Evolutionary conservation across 2,888 invertebrate genomes (phyloP).

Genomic region (Limnephilus marmoratus): DNA sequence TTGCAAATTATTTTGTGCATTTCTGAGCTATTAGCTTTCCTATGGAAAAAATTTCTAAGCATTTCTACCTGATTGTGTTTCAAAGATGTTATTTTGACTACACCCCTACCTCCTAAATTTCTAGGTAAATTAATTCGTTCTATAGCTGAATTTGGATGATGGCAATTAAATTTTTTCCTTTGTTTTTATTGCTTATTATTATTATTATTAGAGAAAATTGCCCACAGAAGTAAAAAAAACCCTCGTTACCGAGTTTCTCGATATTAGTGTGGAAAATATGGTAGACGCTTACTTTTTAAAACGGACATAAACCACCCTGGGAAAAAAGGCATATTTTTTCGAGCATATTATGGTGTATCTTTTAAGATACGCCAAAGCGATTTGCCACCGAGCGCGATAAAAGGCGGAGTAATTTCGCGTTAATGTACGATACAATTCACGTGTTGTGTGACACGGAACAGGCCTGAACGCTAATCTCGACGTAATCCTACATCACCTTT

Average conservation of each 20-base stretch:
- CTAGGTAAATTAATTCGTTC: no score
- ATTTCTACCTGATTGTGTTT: no score
- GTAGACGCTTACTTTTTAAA: background rate
- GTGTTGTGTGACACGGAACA: constrained; percentile 36
- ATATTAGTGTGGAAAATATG: background rate
- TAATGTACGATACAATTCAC: constrained; percentile 42
- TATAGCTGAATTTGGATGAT: no score
- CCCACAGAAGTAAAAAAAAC: background rate
- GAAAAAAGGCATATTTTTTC: background rate
- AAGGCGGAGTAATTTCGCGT: constrained; percentile 34
- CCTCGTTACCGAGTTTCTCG: background rate
- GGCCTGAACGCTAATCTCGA: constrained; percentile 37
- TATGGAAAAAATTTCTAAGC: no score
- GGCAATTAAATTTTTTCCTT: no score
- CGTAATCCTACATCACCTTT: constrained; percentile 28
- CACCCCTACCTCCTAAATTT: no score
- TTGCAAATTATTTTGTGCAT: no score
- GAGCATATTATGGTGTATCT: background rate
- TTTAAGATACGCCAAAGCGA: constrained; percentile 1
- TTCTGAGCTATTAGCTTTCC: no score
- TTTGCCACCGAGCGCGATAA: constrained; percentile 18
- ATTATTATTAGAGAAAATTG: background rate
- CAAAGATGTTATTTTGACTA: no score
- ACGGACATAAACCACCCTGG: background rate
- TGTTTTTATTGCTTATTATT: background rate